Percentiles rank a stretch among this genome's conserved stretches.
Evolutionary conservation across 2,888 invertebrate genomes (phyloP).

Genomic region (Lithophane leautieri): DNA sequence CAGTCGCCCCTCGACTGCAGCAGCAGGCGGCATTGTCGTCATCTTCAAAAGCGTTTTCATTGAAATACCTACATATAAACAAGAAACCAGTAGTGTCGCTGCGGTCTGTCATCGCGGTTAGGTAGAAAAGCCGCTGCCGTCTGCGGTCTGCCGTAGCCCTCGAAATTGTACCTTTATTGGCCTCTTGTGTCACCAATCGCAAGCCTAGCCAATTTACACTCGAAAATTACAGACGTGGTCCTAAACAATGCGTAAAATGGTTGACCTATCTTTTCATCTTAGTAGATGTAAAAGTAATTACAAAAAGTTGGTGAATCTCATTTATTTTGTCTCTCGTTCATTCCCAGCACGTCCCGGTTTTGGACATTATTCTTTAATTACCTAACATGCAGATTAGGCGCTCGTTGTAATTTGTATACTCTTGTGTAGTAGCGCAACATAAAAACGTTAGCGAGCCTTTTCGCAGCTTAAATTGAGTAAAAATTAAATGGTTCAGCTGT

Average conservation of each 20-base stretch:
- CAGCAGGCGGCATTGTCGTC: background rate
- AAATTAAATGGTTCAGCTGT: constrained; percentile 41
- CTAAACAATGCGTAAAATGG: constrained; percentile 14
- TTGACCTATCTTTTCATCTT: constrained; percentile 44
- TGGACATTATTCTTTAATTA: constrained; percentile 75
- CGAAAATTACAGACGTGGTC: background rate
- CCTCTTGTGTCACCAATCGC: background rate
- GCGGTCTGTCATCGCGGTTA: background rate
- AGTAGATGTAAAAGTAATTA: constrained; percentile 76
- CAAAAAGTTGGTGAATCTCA: constrained; percentile 76
- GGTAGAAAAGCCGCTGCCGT: background rate
- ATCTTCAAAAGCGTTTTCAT: background rate
- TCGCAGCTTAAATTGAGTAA: constrained; percentile 55
- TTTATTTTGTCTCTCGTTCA: constrained; percentile 77
- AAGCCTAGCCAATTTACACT: background rate
- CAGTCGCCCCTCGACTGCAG: background rate
- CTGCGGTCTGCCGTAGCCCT: background rate
- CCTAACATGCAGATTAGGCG: constrained; percentile 70
- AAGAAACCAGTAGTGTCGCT: background rate
- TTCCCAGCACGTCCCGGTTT: constrained; percentile 78
- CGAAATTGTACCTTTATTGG: background rate
- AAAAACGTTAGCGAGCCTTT: constrained; percentile 53
- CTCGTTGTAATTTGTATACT: constrained; percentile 67
- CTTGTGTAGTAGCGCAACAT: constrained; percentile 59
- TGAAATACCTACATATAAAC: background rate